These are phyloP conservation scores for Spatula clypeata DNA, from an alignment of 2,797 vertebrate species.

Conservation along the genomic window DNA sequence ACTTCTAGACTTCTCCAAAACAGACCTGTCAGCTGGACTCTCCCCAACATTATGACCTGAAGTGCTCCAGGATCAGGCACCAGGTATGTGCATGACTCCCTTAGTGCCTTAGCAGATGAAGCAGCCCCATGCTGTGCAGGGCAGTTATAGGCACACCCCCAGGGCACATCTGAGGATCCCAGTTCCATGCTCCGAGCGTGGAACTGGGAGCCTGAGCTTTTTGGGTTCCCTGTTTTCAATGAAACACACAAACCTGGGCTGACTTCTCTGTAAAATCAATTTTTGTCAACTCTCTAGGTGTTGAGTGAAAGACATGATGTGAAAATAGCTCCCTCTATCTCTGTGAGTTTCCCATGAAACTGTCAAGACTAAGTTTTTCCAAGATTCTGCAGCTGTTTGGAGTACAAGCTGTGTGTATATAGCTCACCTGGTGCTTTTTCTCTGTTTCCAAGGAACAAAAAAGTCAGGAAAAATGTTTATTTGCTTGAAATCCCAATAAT, in stretches of 20 bases:
- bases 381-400: background rate
- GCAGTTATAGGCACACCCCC: background rate
- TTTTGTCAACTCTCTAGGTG: background rate
- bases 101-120: background rate
- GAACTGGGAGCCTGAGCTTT: background rate
- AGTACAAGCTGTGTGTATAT: background rate
- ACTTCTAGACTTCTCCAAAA: background rate
- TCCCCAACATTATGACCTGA: background rate
- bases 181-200: rapidly evolving
- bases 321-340: background rate
- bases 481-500: background rate
- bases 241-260: background rate
- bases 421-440: background rate
- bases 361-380: background rate
- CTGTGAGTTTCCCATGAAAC: background rate
- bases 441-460: background rate
- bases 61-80: background rate
- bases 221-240: background rate
- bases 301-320: background rate
- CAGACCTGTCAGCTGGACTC: background rate
- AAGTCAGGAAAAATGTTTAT: background rate
- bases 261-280: background rate
- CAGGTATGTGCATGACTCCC: too few species aligned
- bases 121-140: background rate
- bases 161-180: background rate